These are phyloP conservation scores for Cloeon dipterum DNA, from an alignment of 2,888 invertebrate species.

Conservation along the genomic window DNA sequence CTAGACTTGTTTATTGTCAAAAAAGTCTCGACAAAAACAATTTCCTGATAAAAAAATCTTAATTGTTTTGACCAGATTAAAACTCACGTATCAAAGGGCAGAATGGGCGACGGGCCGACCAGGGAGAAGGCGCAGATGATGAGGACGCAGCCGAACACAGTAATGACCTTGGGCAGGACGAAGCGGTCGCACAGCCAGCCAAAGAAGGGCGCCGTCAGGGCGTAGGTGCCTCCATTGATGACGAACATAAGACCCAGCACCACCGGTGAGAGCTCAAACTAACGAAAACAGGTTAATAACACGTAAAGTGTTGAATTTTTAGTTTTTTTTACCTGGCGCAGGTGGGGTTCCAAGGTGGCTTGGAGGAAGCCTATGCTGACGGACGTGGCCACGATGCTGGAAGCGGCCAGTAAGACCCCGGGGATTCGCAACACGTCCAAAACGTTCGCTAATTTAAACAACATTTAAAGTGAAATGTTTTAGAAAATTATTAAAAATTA, in stretches of 20 bases:
- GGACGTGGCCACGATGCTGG: conserved; percentile 51
- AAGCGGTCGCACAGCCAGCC: conserved; percentile 58
- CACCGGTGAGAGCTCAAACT: conserved; percentile 44
- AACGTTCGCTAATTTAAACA: conserved; percentile 33
- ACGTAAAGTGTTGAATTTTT: conserved; percentile 2
- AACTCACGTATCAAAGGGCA: conserved; percentile 35
- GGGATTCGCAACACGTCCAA: conserved; percentile 41
- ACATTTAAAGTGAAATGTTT: no score
- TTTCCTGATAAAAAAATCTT: no score
- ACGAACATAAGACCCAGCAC: conserved; percentile 59
- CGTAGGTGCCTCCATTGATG: conserved; percentile 61
- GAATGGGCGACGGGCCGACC: conserved; percentile 59
- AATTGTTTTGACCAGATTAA: no score
- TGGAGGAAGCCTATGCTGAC: conserved; percentile 71
- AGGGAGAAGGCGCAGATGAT: conserved; percentile 45
- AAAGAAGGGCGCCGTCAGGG: conserved; percentile 52
- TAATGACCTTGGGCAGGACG: conserved; percentile 23
- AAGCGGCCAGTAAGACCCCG: conserved; percentile 43
- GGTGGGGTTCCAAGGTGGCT: conserved; percentile 71
- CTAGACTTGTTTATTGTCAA: no score
- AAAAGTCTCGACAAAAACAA: no score
- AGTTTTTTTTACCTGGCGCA: conserved; percentile 42
- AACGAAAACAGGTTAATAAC: conserved; percentile 8
- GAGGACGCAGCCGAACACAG: conserved; percentile 37
- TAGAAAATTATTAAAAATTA: no score